Percentiles rank a stretch among this genome's conserved stretches.
These are phyloP conservation scores for Drosophila triauraria DNA, from an alignment of 1,140 invertebrate species.

Conservation along the genomic window DNA sequence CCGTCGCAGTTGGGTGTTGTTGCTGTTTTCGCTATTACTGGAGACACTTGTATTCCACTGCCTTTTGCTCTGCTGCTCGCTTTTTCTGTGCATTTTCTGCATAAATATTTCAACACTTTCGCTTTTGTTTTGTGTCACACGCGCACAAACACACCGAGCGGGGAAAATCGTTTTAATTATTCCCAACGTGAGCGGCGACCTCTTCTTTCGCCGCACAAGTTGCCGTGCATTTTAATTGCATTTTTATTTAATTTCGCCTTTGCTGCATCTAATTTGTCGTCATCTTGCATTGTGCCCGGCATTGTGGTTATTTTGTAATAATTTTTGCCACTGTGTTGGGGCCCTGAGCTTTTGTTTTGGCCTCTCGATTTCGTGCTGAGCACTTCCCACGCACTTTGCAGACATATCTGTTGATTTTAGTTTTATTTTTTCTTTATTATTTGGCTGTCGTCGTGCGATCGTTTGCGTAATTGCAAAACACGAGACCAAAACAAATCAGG, in stretches of 20 bases:
- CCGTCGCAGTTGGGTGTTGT: constrained; percentile 2
- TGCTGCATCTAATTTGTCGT: constrained; percentile 80
- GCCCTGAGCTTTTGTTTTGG: constrained; percentile 42
- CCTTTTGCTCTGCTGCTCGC: constrained; percentile 31
- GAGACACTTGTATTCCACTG: constrained; percentile 58
- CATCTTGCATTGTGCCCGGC: constrained; percentile 40
- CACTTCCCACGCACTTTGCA: constrained; percentile 73
- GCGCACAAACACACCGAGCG: constrained; percentile 9
- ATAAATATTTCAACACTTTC: constrained; percentile 84
- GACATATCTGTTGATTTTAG: constrained; percentile 43
- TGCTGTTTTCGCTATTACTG: constrained; percentile 39
- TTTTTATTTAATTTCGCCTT: constrained; percentile 78
- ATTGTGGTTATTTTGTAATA: constrained; percentile 73
- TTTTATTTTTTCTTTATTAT: constrained; percentile 28
- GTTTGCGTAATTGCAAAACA: constrained; percentile 74
- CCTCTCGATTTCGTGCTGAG: constrained; percentile 33
- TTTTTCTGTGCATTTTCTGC: constrained; percentile 76
- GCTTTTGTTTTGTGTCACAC: constrained; percentile 77
- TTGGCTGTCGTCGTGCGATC: constrained; percentile 56
- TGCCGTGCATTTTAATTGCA: constrained; percentile 79
- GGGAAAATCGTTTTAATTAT: constrained; percentile 78
- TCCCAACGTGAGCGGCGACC: constrained; percentile 61
- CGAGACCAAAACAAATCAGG: constrained; percentile 41
- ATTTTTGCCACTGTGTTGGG: constrained; percentile 41
- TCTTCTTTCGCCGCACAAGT: constrained; percentile 21